A percentile compares a stretch with the other conserved stretches of the same genome.
Conservation (phyloP, 2,113 vertebrate species). For the Paracyprichromis sp. region DNA sequence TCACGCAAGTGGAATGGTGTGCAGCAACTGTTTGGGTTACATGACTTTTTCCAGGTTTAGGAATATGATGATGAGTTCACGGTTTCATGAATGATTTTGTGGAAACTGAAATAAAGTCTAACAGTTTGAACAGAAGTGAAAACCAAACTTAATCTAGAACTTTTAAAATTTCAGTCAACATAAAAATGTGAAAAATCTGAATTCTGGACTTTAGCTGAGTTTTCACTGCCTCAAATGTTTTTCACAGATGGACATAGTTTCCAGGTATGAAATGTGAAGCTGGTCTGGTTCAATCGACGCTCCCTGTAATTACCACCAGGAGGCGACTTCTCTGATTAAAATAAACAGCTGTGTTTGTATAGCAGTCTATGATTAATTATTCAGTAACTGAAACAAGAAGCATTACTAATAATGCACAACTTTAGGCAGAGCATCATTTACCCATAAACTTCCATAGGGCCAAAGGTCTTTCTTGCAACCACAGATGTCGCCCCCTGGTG, state of each 20-base stretch:
- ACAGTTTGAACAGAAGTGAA: neutral
- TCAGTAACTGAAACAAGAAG: neutral
- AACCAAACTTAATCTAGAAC: neutral
- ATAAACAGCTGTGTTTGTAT: neutral
- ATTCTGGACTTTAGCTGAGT: neutral
- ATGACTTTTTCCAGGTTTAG: neutral
- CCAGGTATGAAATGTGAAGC: neutral
- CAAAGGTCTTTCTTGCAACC: neutral
- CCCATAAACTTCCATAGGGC: neutral
- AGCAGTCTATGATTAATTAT: neutral
- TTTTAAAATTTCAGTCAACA: neutral
- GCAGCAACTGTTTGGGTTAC: neutral
- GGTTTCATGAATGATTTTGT: neutral
- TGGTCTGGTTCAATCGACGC: neutral
- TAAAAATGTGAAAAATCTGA: neutral
- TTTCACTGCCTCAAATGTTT: neutral
- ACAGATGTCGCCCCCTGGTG: neutral
- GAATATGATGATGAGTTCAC: neutral
- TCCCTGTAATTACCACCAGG: neutral
- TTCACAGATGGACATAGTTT: neutral
- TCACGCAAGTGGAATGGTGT: neutral
- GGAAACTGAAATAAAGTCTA: neutral
- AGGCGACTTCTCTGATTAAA: neutral
- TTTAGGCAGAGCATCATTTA: neutral
- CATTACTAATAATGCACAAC: rapidly evolving